Conservation (phyloP, 2,888 invertebrate species). For the Drosophila cognata region DNA sequence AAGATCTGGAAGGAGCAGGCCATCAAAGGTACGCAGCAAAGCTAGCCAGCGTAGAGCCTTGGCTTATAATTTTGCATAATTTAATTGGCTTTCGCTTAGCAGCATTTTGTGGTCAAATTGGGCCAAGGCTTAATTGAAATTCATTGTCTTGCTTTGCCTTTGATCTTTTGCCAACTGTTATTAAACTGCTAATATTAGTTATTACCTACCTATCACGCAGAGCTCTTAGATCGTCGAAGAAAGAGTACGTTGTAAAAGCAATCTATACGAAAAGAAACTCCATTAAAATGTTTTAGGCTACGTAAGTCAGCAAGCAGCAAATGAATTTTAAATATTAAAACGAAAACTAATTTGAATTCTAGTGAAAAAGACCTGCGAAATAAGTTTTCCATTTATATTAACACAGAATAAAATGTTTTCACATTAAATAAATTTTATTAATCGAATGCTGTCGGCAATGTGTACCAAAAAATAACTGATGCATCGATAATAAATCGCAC, state of each 20-base stretch:
- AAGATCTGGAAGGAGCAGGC: slow-evolving; percentile 93
- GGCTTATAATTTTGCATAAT: slow-evolving; percentile 10
- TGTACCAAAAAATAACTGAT: background rate
- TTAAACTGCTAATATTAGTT: slow-evolving; percentile 8
- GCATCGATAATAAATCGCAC: background rate
- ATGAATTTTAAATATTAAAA: background rate
- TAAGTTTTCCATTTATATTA: background rate
- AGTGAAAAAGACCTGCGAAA: background rate
- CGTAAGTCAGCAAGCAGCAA: slow-evolving; percentile 1
- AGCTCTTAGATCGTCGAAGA: slow-evolving; percentile 64
- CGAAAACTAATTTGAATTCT: background rate
- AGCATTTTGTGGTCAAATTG: slow-evolving; percentile 40
- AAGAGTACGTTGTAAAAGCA: slow-evolving; percentile 29
- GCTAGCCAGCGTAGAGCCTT: background rate
- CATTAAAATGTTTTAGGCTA: slow-evolving; percentile 1
- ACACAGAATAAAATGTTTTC: background rate
- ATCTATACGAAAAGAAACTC: slow-evolving; percentile 1
- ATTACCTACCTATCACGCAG: slow-evolving; percentile 54
- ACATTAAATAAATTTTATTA: background rate
- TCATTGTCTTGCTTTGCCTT: slow-evolving; percentile 44
- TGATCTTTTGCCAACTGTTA: slow-evolving; percentile 44
- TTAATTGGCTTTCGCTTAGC: slow-evolving; percentile 47
- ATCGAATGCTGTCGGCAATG: background rate
- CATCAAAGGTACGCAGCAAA: slow-evolving; percentile 87
- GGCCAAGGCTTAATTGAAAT: slow-evolving; percentile 50